Evolutionary conservation across 2,797 vertebrate genomes (phyloP), one percentile per base, ranked within the genome.

Genomic region (Tadarida brasiliensis): DNA sequence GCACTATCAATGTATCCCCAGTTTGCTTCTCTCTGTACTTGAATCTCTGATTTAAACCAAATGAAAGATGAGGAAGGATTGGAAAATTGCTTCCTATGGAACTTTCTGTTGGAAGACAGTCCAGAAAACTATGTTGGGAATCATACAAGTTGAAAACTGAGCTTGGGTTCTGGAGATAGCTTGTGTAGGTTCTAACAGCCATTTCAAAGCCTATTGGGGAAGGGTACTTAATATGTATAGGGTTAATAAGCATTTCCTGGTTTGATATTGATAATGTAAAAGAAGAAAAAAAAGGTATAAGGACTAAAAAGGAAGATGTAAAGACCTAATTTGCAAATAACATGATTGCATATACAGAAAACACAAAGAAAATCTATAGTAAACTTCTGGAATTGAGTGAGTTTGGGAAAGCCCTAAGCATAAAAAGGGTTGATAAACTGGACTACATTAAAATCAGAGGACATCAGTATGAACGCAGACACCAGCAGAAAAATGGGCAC

Each of bases 1-100:
- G 6, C 15, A 4, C 16, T 49, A 0, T 15, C 16, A 1, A 22
- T 16, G 3, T 16, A 20, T 17, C 59, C 44, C 33, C 14, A 2
- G 28, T 20, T 59, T 9, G 1, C 22, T 49, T 70, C 67, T 67
- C 44, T 47, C 16, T 28, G 35, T 9, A 26, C 9, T 33, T 24
- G n/a, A 51, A 33, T 86, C 51, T 77, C 77, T 76, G 35, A 30
- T 7, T 1, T 11, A 77, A 44, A 26, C 54, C 57, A n/a, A 5
- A 33, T 7, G 28, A 74, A 54, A 92, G 91, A 74, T 0, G 22
- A 67, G 22, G 28, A 67, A 47, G 68, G 63, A 49, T 30, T 54
- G 12, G 54, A 44, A n/a, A 35, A 68, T 5, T 1, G 22, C 49
- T 74, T 87, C 26, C 35, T 33, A 7, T 7, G n/a, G 4, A 1